Evolutionary conservation across 2,113 vertebrate species (phyloP).

Genomic region (Cricetomys ansorgei): DNA sequence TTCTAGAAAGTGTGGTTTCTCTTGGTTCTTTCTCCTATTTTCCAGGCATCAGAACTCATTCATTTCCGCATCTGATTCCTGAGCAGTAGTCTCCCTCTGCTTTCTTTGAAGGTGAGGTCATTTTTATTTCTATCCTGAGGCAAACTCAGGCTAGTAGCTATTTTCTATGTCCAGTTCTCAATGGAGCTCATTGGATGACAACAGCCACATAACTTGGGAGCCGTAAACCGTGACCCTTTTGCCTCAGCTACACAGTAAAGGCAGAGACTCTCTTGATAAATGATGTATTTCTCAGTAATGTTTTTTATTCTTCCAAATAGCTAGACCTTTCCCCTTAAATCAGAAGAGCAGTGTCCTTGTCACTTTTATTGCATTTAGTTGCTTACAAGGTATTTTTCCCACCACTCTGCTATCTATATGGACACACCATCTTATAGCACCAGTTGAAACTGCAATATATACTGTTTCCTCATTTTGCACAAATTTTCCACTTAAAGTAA

Average conservation of each 20-base stretch:
- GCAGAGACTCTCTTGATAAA: background rate
- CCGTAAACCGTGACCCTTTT: accelerated
- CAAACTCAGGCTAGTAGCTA: background rate
- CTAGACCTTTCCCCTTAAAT: background rate
- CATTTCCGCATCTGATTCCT: background rate
- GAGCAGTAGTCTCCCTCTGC: background rate
- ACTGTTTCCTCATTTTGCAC: background rate
- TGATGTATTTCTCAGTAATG: background rate
- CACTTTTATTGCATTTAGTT: background rate
- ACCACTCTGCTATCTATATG: background rate
- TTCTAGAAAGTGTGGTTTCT: background rate
- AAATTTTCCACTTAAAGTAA: constrained; percentile 18
- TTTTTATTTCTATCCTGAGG: background rate
- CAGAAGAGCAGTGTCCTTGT: background rate
- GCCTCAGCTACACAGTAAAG: background rate
- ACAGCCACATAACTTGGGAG: background rate
- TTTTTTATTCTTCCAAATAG: background rate
- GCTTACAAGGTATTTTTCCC: background rate
- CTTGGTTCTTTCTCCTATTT: background rate
- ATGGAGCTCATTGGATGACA: background rate
- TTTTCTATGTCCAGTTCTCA: accelerated
- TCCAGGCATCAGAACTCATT: background rate
- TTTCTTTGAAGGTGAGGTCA: background rate
- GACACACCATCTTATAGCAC: background rate
- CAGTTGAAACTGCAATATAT: background rate